Percentiles rank a stretch among this genome's conserved stretches.
These are phyloP conservation scores for Cephalopachus bancanus DNA, from an alignment of 2,797 vertebrate species.

Conservation along the genomic window DNA sequence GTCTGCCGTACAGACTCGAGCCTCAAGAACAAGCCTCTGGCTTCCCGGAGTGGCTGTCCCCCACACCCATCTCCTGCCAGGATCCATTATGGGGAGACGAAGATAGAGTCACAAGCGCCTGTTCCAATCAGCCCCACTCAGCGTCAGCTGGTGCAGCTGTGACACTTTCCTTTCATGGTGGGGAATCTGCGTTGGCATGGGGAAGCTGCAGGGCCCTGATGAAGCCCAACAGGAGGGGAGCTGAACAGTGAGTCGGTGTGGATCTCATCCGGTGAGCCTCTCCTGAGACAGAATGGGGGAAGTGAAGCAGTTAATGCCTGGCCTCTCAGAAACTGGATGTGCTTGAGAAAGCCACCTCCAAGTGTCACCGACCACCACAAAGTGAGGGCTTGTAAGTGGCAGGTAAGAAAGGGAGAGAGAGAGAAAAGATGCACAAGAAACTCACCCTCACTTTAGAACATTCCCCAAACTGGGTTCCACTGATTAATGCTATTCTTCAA, in stretches of 20 bases:
- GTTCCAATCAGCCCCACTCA: not conserved
- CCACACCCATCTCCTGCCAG: slow-evolving; percentile 1
- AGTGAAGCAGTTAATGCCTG: accelerated
- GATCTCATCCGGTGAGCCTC: accelerated
- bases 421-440: not conserved
- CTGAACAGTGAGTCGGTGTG: accelerated
- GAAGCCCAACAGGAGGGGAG: not conserved
- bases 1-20: not conserved
- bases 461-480: not conserved
- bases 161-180: slow-evolving; percentile 43
- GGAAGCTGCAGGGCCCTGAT: not conserved
- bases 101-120: not conserved
- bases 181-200: not conserved
- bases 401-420: not conserved
- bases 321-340: not conserved
- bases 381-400: not conserved
- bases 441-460: not conserved
- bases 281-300: not conserved
- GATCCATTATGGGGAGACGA: not conserved
- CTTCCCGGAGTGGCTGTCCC: not conserved
- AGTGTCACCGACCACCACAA: too few species aligned
- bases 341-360: not conserved
- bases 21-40: not conserved
- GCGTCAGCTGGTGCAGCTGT: not conserved
- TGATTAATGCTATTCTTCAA: not conserved